phyloP scores from a whole-genome alignment of 2,888 invertebrate genomes.

The Cephus pulcher region DNA sequence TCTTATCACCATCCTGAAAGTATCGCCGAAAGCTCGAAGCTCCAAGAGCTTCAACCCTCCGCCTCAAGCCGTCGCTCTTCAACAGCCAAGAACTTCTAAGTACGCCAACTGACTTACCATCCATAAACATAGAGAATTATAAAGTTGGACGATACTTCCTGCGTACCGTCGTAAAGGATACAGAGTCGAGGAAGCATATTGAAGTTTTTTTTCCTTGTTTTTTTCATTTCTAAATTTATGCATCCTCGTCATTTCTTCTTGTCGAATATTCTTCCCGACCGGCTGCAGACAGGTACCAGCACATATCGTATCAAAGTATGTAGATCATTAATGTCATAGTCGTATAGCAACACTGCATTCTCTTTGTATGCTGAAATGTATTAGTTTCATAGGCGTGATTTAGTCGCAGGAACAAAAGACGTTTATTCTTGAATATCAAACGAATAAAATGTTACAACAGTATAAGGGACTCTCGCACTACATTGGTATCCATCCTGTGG shows the following conservation, averaged over 20 bases:
- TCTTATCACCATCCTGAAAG: not conserved
- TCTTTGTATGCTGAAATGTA: too few species aligned
- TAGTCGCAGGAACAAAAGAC: too few species aligned
- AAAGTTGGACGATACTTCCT: not conserved
- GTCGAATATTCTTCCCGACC: not conserved
- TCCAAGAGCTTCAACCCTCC: not conserved
- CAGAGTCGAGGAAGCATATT: not conserved
- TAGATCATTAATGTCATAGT: not conserved
- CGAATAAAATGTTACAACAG: too few species aligned
- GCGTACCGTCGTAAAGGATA: not conserved
- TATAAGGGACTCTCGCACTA: too few species aligned
- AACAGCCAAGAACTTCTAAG: not conserved
- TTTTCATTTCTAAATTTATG: not conserved
- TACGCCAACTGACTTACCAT: not conserved
- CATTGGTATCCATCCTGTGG: not conserved
- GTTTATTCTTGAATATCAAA: too few species aligned
- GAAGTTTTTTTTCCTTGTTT: not conserved
- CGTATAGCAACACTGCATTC: too few species aligned
- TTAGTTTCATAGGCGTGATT: too few species aligned
- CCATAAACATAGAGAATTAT: not conserved
- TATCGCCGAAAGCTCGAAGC: not conserved
- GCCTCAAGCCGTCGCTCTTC: not conserved
- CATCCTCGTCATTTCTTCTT: not conserved
- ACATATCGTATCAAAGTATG: not conserved
- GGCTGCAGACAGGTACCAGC: not conserved